phyloP scores from a whole-genome alignment of 37 sponge, comb jelly and placozoan genomes.

The Geodia barretti region DNA sequence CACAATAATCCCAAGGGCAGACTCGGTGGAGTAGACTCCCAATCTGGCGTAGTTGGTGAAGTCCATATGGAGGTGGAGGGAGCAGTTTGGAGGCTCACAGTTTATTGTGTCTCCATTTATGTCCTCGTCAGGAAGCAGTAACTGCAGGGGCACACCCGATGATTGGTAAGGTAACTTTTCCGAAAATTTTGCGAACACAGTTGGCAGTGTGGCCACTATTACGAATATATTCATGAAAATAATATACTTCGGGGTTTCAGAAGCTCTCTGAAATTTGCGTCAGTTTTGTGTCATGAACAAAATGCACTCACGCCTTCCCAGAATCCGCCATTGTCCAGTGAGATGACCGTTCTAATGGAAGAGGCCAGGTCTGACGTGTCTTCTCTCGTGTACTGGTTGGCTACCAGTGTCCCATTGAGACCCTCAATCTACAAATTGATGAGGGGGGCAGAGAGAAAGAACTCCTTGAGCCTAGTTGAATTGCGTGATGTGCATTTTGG shows the following conservation, averaged over 20 bases:
- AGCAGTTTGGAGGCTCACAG: conserved; percentile 62
- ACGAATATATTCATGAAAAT: too few species aligned
- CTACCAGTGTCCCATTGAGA: conserved; percentile 65
- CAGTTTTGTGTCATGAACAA: too few species aligned
- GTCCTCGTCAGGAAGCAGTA: conserved; percentile 1
- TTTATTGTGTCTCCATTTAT: neutral
- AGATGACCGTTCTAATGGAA: conserved; percentile 49
- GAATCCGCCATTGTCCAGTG: conserved; percentile 68
- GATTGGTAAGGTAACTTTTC: too few species aligned
- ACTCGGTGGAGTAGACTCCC: conserved; percentile 64
- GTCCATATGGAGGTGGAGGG: conserved; percentile 80
- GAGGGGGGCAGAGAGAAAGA: neutral
- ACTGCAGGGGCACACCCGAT: too few species aligned
- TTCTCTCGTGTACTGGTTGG: conserved; percentile 55
- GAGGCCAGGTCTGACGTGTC: neutral
- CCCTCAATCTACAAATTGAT: conserved; percentile 60
- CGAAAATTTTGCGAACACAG: too few species aligned
- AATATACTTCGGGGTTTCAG: too few species aligned
- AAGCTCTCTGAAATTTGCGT: too few species aligned
- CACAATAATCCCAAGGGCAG: conserved; percentile 68
- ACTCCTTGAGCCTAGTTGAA: neutral
- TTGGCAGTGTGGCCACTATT: too few species aligned
- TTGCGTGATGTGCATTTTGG: too few species aligned
- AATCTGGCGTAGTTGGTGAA: conserved; percentile 45
- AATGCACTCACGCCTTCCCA: conserved; percentile 61